phyloP scores from a whole-genome alignment of 2,888 invertebrate species.

The Drosophila prostipennis region DNA sequence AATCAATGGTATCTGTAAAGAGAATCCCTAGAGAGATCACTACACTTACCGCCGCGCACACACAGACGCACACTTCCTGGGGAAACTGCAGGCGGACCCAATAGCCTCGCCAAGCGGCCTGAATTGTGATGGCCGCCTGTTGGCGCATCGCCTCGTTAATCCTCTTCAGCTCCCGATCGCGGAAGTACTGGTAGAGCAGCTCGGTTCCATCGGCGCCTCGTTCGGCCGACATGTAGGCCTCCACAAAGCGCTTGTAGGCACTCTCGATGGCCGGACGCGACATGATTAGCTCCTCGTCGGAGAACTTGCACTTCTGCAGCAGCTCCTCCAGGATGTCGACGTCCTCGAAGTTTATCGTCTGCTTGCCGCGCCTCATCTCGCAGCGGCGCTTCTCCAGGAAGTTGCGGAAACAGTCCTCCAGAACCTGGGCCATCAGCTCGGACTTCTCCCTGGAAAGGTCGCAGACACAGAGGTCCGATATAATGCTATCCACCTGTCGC shows the following conservation, averaged over 20 bases:
- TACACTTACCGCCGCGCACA: constrained; percentile 51
- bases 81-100: constrained; percentile 53
- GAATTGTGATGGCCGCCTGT: constrained; percentile 74
- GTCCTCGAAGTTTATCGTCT: constrained; percentile 71
- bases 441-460: constrained; percentile 76
- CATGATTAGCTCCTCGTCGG: constrained; percentile 73
- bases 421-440: constrained; percentile 66
- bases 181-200: constrained; percentile 76
- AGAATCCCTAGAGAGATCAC: accelerated
- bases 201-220: constrained; percentile 78
- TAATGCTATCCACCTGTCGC: constrained; percentile 79
- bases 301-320: constrained; percentile 77
- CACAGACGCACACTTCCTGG: constrained; percentile 56
- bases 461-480: constrained; percentile 77
- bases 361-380: constrained; percentile 63
- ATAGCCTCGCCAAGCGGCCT: constrained; percentile 69
- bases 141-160: constrained; percentile 48
- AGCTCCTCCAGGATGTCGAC: constrained; percentile 80
- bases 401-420: constrained; percentile 81
- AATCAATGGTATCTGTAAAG: no score
- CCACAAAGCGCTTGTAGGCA: constrained; percentile 81
- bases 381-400: constrained; percentile 76
- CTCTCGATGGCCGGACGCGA: constrained; percentile 79
- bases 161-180: constrained; percentile 72
- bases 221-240: constrained; percentile 77